Conservation (phyloP, 2,888 invertebrate genomes). For the Phaedon cochleariae region DNA sequence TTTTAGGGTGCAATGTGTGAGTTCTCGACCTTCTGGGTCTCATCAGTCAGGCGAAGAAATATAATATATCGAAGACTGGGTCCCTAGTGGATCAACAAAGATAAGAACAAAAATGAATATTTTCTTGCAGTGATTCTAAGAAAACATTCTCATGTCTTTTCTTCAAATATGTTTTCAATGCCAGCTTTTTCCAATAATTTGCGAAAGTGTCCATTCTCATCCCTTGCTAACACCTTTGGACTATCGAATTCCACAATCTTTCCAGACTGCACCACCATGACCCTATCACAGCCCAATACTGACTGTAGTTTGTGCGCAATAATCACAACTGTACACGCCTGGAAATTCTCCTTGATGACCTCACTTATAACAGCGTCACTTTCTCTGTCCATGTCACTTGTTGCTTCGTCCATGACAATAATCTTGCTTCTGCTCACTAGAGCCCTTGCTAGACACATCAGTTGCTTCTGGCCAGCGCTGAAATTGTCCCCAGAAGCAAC, state of each 20-base stretch:
- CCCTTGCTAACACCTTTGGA: constrained; percentile 72
- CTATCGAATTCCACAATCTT: constrained; percentile 78
- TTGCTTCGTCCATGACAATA: constrained; percentile 73
- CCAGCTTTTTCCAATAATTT: constrained; percentile 66
- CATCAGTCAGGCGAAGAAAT: no score
- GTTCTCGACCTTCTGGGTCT: no score
- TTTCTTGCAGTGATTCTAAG: no score
- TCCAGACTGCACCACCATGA: constrained; percentile 84
- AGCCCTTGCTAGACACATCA: constrained; percentile 75
- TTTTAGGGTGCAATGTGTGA: no score
- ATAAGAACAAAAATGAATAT: no score
- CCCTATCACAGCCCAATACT: constrained; percentile 84
- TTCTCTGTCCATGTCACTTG: constrained; percentile 83
- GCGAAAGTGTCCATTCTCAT: constrained; percentile 70
- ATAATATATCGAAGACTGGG: no score
- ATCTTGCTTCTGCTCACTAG: constrained; percentile 61
- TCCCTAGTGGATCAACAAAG: no score
- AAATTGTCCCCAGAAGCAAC: constrained; percentile 51
- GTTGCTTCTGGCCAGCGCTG: constrained; percentile 68
- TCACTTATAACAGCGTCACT: constrained; percentile 80
- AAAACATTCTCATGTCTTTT: no score
- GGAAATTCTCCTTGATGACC: constrained; percentile 78
- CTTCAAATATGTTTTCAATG: constrained; percentile 4
- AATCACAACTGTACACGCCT: constrained; percentile 80
- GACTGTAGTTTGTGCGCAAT: constrained; percentile 87